phyloP scores from a whole-genome alignment of 2,797 vertebrate species.

The Chelonia mydas region DNA sequence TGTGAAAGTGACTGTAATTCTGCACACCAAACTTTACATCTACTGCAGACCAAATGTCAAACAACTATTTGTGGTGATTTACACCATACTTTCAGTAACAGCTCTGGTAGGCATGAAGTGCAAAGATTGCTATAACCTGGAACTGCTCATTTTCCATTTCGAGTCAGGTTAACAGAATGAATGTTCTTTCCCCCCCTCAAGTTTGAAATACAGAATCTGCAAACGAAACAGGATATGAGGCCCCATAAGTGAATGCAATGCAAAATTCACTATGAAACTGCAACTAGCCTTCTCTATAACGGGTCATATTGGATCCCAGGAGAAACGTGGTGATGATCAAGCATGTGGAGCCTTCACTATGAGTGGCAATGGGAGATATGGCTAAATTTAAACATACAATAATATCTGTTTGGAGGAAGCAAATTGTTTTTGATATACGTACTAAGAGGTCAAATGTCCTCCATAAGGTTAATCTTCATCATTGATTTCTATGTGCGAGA shows the following conservation, averaged over 20 bases:
- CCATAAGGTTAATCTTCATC: neutral
- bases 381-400: neutral
- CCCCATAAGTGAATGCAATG: neutral
- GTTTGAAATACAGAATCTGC: neutral
- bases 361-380: accelerated
- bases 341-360: neutral
- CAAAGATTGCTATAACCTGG: neutral
- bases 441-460: neutral
- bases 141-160: neutral
- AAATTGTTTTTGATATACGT: neutral
- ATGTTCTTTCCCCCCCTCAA: neutral
- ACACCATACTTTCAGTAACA: neutral
- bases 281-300: neutral
- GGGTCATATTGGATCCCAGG: neutral
- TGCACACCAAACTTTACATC: accelerated
- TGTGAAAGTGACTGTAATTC: neutral
- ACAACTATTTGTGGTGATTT: neutral
- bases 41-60: neutral
- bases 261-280: neutral
- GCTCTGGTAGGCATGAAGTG: neutral
- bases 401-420: neutral
- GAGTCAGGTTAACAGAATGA: neutral
- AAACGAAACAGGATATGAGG: neutral
- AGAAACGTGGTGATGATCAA: neutral
- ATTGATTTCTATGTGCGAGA: neutral